These are phyloP conservation scores for Adela reaumurella DNA, from an alignment of 2,888 invertebrate species.

Conservation along the genomic window DNA sequence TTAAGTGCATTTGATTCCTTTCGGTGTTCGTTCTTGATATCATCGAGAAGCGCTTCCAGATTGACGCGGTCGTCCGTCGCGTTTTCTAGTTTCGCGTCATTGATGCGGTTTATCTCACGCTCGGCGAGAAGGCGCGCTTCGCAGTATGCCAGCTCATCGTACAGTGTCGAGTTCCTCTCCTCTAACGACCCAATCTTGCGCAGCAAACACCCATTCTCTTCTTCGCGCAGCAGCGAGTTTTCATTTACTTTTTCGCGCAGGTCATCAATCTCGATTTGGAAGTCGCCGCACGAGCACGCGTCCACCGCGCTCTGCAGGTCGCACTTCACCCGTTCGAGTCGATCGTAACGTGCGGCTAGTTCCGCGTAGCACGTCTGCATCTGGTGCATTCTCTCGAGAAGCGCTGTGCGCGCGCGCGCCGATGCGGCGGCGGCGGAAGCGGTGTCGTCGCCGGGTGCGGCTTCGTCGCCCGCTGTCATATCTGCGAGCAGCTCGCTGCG, in stretches of 20 bases:
- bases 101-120: slow-evolving; percentile 16
- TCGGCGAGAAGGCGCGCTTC: slow-evolving; percentile 39
- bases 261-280: background rate
- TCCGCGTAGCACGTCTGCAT: slow-evolving; percentile 39
- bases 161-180: slow-evolving; percentile 33
- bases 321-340: slow-evolving; percentile 21
- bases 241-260: background rate
- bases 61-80: slow-evolving; percentile 29
- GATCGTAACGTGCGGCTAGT: slow-evolving; percentile 34
- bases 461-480: background rate
- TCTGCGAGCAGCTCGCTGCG: background rate
- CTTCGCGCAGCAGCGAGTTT: slow-evolving; percentile 10
- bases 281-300: no score
- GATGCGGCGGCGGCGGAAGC: no score
- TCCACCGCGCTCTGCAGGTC: no score
- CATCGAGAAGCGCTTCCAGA: slow-evolving; percentile 32
- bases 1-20: slow-evolving; percentile 45
- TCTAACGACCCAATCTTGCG: slow-evolving; percentile 31
- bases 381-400: slow-evolving; percentile 32
- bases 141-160: slow-evolving; percentile 35
- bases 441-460: no score
- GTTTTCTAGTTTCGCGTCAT: slow-evolving; percentile 29
- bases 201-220: slow-evolving; percentile 33
- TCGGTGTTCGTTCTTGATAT: slow-evolving; percentile 28
- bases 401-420: slow-evolving; percentile 17